Conservation (phyloP, 2,797 vertebrate genomes). For the Perodicticus potto region DNA sequence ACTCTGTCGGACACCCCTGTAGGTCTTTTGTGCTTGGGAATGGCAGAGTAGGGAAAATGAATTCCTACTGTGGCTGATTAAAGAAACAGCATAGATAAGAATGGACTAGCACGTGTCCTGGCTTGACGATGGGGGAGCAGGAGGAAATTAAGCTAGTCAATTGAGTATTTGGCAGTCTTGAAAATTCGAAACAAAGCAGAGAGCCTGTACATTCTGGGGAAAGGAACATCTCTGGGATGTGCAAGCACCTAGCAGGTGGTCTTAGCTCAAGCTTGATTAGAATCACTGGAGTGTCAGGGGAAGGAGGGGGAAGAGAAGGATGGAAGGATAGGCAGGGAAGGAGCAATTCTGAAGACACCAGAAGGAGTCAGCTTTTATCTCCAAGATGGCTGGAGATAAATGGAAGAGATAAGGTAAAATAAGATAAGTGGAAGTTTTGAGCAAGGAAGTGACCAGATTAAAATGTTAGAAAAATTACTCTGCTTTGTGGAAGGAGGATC, state of each 20-base stretch:
- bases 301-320: too few relatives aligned
- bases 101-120: background rate
- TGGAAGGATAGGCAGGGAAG: background rate
- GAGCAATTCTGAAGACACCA: background rate
- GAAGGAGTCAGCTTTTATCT: background rate
- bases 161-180: background rate
- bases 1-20: accelerated
- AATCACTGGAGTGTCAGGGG: background rate
- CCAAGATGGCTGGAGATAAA: background rate
- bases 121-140: background rate
- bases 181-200: background rate
- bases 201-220: background rate
- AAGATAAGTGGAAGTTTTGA: background rate
- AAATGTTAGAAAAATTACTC: background rate
- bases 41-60: background rate
- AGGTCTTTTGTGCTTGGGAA: background rate
- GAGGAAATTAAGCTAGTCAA: background rate
- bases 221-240: background rate
- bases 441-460: background rate
- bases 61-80: background rate
- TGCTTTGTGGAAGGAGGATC: background rate
- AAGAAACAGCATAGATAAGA: background rate
- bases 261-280: background rate
- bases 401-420: background rate
- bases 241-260: background rate